phyloP scores from a whole-genome alignment of 2,113 vertebrate species.

The Acrocephalus kingi region DNA sequence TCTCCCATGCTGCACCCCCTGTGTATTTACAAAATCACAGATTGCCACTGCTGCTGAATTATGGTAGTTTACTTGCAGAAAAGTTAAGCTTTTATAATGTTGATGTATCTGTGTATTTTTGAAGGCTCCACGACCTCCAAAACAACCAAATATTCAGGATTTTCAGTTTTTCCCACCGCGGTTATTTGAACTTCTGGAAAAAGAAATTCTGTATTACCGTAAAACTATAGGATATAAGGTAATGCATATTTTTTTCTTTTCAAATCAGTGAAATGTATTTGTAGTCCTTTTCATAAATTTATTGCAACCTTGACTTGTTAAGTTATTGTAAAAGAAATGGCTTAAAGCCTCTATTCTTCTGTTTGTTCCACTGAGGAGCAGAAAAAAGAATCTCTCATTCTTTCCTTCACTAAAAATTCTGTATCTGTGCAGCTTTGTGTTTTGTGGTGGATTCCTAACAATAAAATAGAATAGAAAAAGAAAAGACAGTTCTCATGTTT shows the following conservation, averaged over 20 bases:
- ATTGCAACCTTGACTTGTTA: background rate
- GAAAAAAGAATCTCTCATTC: background rate
- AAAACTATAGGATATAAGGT: constrained; percentile 92
- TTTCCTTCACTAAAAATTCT: background rate
- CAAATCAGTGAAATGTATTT: background rate
- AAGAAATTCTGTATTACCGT: constrained; percentile 89
- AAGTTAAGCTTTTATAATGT: background rate
- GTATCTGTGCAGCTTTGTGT: background rate
- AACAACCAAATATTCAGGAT: constrained; percentile 90
- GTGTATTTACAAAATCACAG: background rate
- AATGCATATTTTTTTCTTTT: background rate
- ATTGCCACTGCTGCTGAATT: background rate
- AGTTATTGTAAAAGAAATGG: background rate
- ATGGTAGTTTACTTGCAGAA: background rate
- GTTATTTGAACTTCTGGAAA: constrained; percentile 88
- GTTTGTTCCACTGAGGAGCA: background rate
- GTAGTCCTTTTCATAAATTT: background rate
- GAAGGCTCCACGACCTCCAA: constrained; percentile 87
- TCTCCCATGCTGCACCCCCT: background rate
- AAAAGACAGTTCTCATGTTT: background rate
- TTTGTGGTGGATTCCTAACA: background rate
- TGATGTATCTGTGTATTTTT: constrained; percentile 12
- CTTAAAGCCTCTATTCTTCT: background rate
- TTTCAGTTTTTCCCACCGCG: constrained; percentile 90
- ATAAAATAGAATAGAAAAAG: background rate